These are phyloP conservation scores for Ctena decussata DNA, from an alignment of 2,888 invertebrate species.

Conservation along the genomic window DNA sequence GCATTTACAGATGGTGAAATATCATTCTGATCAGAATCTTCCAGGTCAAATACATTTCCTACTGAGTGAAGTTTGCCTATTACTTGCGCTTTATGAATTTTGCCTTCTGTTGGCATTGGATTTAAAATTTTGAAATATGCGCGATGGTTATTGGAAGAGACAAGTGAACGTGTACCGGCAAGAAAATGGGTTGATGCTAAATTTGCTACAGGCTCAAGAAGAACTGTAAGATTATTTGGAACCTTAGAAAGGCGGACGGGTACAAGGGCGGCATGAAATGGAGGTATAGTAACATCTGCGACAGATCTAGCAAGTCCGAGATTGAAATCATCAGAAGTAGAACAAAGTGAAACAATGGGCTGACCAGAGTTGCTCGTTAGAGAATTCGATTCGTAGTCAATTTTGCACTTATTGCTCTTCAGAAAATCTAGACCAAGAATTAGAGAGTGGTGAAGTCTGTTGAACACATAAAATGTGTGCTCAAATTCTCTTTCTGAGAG, in stretches of 20 bases:
- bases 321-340: not conserved
- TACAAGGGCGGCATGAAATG: not conserved
- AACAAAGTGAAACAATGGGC: not conserved
- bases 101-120: not conserved
- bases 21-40: not conserved
- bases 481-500: constrained; percentile 20
- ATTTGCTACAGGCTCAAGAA: constrained; percentile 6
- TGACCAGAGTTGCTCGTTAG: not conserved
- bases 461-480: constrained; percentile 23
- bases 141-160: not conserved
- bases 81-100: not conserved
- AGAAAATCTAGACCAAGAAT: constrained; percentile 44
- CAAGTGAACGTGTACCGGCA: not conserved
- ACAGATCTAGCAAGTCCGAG: constrained; percentile 3
- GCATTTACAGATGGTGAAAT: not conserved
- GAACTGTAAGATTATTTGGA: not conserved
- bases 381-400: constrained; percentile 9
- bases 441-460: constrained; percentile 32
- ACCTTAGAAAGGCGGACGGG: constrained; percentile 6
- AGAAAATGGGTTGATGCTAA: not conserved
- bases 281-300: not conserved
- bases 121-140: not conserved
- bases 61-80: constrained; percentile 4
- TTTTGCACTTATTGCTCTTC: constrained; percentile 23
- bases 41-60: not conserved